Evolutionary conservation across 2,113 vertebrate species (phyloP), one percentile per base, ranked within the genome.

Genomic region (Edolisoma coerulescens): DNA sequence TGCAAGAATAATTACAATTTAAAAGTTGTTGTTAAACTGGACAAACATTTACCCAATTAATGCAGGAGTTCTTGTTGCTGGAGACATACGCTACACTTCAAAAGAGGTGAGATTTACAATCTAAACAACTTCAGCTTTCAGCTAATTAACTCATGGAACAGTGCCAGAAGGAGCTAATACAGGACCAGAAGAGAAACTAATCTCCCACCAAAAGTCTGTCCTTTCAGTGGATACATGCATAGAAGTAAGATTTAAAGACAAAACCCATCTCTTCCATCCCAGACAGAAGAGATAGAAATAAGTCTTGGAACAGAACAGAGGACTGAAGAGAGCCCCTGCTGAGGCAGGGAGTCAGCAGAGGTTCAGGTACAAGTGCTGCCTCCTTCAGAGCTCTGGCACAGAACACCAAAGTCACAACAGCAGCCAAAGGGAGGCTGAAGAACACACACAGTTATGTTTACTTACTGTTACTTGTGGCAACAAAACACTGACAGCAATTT

Each of bases 101-200:
- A 54, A 87, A 84, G 77, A 93, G 71, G 54, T 61, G 53, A 95
- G 63, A 87, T 53, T 83, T 73, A 39, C 27, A 89, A 70, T 57
- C 60, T 87, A 53, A 96, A 92, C 59, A 94, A 69, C 84, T 93
- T 78, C 89, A 87, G 68, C 50, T 87, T 87, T 93, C 23, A 96
- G 65, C 87, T 92, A 86, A 93, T 95, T 94, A 94, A 49, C 44
- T 78, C 4, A 3, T 54, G 64, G 83, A 88, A 77, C n/a, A 21
- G 33, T 56, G 76, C 91, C 89, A 92, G 67, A 30, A 92, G 35
- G 32, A 80, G 53, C 67, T 90, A 89, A 90, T 15, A 80, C 19
- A 73, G 41, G 27, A 71, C 32, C 23, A 79, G 69, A 76, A 84
- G 28, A 92, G 35, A 88, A 79, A 57, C 61, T 76, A 13, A 50